phyloP scores from a whole-genome alignment of 1,140 invertebrate genomes.

The Bombus waltoni region DNA sequence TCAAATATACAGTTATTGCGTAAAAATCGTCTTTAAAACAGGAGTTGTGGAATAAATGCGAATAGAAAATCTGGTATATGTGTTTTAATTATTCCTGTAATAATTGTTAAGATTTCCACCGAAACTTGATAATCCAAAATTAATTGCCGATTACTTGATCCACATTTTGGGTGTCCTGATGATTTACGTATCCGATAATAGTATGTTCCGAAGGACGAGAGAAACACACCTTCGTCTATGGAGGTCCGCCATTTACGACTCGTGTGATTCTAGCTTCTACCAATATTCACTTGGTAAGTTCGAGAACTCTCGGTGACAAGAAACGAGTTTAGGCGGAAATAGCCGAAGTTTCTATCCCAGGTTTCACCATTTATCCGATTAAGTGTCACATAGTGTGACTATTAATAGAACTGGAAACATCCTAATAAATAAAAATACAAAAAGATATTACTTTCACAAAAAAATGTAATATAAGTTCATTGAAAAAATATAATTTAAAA shows the following conservation, averaged over 20 bases:
- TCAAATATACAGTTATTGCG: not conserved
- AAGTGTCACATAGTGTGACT: not conserved
- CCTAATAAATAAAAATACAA: not conserved
- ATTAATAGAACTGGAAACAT: slow-evolving; percentile 8
- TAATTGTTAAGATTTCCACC: not conserved
- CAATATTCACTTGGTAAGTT: not conserved
- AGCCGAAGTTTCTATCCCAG: slow-evolving; percentile 3
- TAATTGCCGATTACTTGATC: not conserved
- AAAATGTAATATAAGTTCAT: not conserved
- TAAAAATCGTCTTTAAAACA: not conserved
- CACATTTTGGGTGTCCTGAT: not conserved
- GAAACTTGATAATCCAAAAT: not conserved
- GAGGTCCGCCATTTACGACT: slow-evolving; percentile 34
- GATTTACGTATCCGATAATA: slow-evolving; percentile 1
- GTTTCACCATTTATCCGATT: not conserved
- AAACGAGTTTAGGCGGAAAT: slow-evolving; percentile 16
- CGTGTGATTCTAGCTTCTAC: not conserved
- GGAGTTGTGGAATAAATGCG: not conserved
- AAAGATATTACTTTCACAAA: not conserved
- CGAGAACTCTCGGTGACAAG: not conserved
- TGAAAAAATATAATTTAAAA: not conserved
- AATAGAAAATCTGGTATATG: not conserved
- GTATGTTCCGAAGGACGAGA: not conserved
- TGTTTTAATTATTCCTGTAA: not conserved
- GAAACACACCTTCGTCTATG: slow-evolving; percentile 3